phyloP scores from a whole-genome alignment of 2,797 vertebrate genomes.

The Falco peregrinus region DNA sequence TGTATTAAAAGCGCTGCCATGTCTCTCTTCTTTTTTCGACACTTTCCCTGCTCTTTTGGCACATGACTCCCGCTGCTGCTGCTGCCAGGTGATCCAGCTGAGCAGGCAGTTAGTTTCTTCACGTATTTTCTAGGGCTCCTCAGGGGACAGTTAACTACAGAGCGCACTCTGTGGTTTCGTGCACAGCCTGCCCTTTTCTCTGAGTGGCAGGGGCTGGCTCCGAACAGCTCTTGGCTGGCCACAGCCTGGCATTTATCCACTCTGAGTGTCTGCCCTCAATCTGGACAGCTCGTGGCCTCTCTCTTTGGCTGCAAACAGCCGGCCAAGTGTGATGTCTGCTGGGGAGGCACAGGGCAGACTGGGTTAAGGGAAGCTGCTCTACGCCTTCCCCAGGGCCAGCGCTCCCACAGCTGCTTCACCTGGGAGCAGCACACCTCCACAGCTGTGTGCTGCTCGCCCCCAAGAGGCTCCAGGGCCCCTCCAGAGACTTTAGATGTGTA shows the following conservation, averaged over 20 bases:
- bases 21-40: neutral
- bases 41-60: neutral
- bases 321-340: neutral
- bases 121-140: neutral
- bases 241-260: constrained; percentile 25
- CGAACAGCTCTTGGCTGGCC: neutral
- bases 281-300: neutral
- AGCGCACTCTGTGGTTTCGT: neutral
- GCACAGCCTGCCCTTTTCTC: neutral
- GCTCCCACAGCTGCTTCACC: neutral
- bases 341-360: neutral
- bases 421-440: rapidly evolving
- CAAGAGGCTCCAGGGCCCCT: neutral
- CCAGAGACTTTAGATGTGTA: neutral
- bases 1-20: neutral
- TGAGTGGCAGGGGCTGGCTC: constrained; percentile 10
- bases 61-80: neutral
- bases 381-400: neutral
- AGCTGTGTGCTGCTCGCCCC: neutral
- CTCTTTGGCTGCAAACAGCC: neutral
- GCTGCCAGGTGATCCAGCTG: neutral
- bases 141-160: neutral
- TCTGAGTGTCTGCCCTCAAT: constrained; percentile 27
- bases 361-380: neutral
- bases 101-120: neutral